Base-by-base conservation (phyloP, 2,797 vertebrate genomes). In the Sphaeramia orbicularis region DNA sequence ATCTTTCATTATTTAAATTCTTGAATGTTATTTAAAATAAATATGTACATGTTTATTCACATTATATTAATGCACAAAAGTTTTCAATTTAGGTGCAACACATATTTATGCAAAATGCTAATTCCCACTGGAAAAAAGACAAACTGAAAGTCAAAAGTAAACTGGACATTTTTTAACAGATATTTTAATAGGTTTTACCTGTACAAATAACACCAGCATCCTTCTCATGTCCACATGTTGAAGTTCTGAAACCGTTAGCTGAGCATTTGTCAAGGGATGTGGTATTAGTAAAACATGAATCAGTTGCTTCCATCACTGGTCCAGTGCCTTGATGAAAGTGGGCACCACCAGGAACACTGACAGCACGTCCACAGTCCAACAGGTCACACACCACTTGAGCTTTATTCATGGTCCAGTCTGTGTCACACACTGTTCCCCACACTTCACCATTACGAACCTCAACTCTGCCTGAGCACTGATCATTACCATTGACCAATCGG, bases 391-490 rank as follows among this genome's bases (percentile, higher is more conserved):
- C n/a, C n/a, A n/a, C n/a, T n/a, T n/a, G n/a, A n/a, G n/a, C n/a
- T n/a, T n/a, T n/a, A 92, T 92, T 48, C 24, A 57, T 3, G 16
- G 51, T 83, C 92, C 91, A 91, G 63, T 72, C 55, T 7, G 65
- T 3, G 14, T 89, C 85, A 49, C 92, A 93, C 21, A 93, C 74
- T 0, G 89, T 86, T 14, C 85, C 68, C 92, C 92, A 93, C 0
- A 14, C 11, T 0, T 80, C 21, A 0, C 38, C 76, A 0, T 85
- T 51, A 14, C 68, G 88, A 12, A 92, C 79, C 69, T 91, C 91
- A 2, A 93, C 76, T 72, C 87, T 85, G 16, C 92, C 92, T 13
- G 78, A 69, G 52, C 92, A 93, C 4, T 76, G 71, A 35, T 79
- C 62, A 0, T 7, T 65, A n/a, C 61, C 50, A 1, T 53, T 47